These are phyloP conservation scores for Gymnothorax reevesii DNA, from an alignment of 2,797 vertebrate genomes.

Conservation along the genomic window DNA sequence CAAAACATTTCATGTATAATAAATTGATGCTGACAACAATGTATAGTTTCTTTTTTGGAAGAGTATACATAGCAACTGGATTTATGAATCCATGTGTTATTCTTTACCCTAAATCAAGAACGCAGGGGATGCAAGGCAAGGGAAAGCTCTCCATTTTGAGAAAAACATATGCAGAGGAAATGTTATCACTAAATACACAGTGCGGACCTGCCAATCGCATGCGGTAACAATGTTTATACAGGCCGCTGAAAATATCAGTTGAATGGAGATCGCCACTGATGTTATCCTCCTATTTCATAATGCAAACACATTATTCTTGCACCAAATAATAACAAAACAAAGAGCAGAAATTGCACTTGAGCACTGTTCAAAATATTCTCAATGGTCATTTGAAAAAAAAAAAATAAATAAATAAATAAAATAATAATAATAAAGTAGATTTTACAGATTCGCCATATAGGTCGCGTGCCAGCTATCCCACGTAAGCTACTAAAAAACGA, in stretches of 20 bases:
- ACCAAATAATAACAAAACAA: background rate
- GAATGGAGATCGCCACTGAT: background rate
- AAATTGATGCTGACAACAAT: too few relatives aligned
- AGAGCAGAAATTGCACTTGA: background rate
- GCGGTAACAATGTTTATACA: background rate
- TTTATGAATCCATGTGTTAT: background rate
- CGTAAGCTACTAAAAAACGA: background rate
- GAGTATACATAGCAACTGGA: background rate
- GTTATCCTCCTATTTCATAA: background rate
- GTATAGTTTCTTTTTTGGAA: too few relatives aligned
- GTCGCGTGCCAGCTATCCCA: background rate
- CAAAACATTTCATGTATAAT: too few relatives aligned
- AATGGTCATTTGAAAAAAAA: background rate
- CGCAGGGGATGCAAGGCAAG: background rate
- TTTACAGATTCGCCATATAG: background rate
- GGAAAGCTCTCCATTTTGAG: background rate
- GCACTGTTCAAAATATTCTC: background rate
- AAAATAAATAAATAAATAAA: too few relatives aligned
- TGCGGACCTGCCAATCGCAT: background rate
- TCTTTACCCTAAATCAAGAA: background rate
- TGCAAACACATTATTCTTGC: background rate
- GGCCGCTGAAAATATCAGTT: background rate
- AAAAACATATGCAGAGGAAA: conserved; percentile 1
- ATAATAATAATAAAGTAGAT: background rate
- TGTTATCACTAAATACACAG: background rate